A percentile compares a stretch with the other conserved stretches of the same genome.
phyloP scores from a whole-genome alignment of 2,797 vertebrate genomes.

The Squalus acanthias region DNA sequence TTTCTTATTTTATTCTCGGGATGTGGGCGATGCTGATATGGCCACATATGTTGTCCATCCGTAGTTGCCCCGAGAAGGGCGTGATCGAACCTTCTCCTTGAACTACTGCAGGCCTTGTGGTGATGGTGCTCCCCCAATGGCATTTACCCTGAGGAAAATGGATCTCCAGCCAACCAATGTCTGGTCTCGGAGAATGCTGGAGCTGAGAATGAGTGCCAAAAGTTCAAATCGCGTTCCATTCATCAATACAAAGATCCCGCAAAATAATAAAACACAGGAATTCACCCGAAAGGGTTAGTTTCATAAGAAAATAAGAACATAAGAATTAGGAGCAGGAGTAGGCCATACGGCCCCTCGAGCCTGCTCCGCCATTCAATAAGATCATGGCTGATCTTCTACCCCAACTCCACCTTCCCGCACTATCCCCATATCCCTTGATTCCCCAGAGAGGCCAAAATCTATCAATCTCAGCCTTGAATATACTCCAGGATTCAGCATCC shows the following conservation, averaged over 20 bases:
- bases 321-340: too few relatives aligned
- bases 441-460: too few relatives aligned
- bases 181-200: neutral
- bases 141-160: too few relatives aligned
- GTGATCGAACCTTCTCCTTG: neutral
- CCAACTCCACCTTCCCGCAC: too few relatives aligned
- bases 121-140: too few relatives aligned
- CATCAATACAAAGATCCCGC: neutral
- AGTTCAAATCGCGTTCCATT: neutral
- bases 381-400: too few relatives aligned
- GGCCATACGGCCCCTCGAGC: too few relatives aligned
- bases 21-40: neutral
- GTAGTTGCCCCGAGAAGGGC: neutral
- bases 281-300: neutral
- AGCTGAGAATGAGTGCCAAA: neutral
- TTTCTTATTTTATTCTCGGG: neutral
- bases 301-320: too few relatives aligned
- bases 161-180: neutral
- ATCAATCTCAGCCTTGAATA: too few relatives aligned
- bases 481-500: too few relatives aligned
- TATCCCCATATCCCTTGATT: too few relatives aligned
- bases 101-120: neutral
- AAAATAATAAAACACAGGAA: neutral
- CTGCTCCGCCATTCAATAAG: too few relatives aligned
- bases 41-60: neutral